Conservation (phyloP, 2,888 invertebrate species). For the Amblyjoppa fuscipennis region DNA sequence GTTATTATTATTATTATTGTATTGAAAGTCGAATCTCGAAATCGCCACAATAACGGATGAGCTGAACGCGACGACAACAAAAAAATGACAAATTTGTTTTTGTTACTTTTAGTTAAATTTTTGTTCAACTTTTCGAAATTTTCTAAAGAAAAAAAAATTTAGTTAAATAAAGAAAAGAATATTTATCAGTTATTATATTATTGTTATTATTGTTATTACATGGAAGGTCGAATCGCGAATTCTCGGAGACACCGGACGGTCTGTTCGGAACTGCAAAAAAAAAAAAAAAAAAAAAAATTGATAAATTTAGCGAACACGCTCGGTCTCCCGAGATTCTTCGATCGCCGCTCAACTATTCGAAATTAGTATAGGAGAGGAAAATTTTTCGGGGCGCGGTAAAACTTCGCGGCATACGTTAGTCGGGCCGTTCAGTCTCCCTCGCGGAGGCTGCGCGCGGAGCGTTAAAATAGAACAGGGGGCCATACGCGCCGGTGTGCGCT, state of each 20-base stretch:
- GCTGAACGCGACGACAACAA: neutral
- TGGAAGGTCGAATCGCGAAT: neutral
- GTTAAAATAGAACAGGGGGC: conserved; percentile 65
- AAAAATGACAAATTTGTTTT: neutral
- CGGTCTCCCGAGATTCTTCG: neutral
- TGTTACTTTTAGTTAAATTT: no score
- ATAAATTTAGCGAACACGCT: neutral
- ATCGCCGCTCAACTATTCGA: neutral
- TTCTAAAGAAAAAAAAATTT: no score
- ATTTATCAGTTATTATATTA: no score
- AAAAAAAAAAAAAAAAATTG: neutral
- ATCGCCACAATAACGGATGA: neutral
- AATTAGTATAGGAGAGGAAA: neutral
- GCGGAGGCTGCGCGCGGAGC: conserved; percentile 34
- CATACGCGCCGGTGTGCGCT: conserved; percentile 49
- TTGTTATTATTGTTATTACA: no score
- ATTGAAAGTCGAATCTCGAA: neutral
- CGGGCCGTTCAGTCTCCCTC: conserved; percentile 32
- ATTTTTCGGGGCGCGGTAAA: conserved; percentile 3
- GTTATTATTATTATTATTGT: no score
- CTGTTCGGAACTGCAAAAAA: neutral
- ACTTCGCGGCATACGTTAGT: conserved; percentile 10
- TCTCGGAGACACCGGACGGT: neutral
- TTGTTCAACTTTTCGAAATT: no score
- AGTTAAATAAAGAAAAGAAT: neutral